Percentiles rank a stretch among this genome's conserved stretches.
phyloP scores from a whole-genome alignment of 2,888 invertebrate species.

The Leucophora obtusa region DNA sequence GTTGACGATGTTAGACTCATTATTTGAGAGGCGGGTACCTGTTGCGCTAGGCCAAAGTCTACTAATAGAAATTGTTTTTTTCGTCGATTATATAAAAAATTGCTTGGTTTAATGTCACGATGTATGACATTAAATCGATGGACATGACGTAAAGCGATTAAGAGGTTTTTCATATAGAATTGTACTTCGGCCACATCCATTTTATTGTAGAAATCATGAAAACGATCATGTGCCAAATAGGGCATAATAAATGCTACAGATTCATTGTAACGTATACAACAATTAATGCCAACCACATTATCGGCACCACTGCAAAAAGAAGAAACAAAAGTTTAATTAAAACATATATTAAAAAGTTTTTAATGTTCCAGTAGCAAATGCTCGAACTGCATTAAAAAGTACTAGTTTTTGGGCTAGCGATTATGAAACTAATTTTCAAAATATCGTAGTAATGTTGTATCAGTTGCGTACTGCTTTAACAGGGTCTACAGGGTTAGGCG shows the following conservation, averaged over 20 bases:
- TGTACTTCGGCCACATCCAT: constrained; percentile 86
- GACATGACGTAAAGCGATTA: constrained; percentile 87
- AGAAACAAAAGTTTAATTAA: not conserved
- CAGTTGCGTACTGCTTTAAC: too few relatives aligned
- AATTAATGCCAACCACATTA: constrained; percentile 89
- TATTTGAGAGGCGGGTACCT: constrained; percentile 69
- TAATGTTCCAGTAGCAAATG: too few relatives aligned
- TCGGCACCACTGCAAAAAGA: constrained; percentile 82
- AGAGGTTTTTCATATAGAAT: constrained; percentile 88
- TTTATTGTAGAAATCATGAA: constrained; percentile 86
- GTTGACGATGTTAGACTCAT: constrained; percentile 16
- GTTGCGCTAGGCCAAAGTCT: constrained; percentile 93
- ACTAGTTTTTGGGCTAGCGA: too few relatives aligned
- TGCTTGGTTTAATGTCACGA: constrained; percentile 93
- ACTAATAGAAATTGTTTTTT: constrained; percentile 87
- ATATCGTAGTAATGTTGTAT: too few relatives aligned
- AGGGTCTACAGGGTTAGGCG: too few relatives aligned
- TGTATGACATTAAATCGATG: constrained; percentile 92
- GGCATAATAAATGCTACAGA: constrained; percentile 94
- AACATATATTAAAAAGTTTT: too few relatives aligned
- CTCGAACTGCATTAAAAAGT: too few relatives aligned
- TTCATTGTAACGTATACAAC: constrained; percentile 87
- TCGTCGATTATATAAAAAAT: constrained; percentile 90
- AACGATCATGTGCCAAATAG: constrained; percentile 89
- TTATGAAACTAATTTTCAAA: too few relatives aligned